Conservation (phyloP, 2,113 vertebrate genomes). For the Glareola pratincola region DNA sequence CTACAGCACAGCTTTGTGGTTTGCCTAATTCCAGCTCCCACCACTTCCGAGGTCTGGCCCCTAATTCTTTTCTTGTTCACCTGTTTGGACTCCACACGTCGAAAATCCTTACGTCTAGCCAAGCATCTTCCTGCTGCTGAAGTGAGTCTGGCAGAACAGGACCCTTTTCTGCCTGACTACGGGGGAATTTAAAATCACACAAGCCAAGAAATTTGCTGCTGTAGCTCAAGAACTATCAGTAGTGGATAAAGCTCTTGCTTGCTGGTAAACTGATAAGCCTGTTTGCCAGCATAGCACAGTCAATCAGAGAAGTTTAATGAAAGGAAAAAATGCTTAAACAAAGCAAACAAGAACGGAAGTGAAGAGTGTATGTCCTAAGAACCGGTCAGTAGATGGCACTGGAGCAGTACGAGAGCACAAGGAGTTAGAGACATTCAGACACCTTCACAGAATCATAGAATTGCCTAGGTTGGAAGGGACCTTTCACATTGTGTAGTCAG, state of each 20-base stretch:
- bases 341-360: not conserved
- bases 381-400: conserved; percentile 23
- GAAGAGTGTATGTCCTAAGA: not conserved
- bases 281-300: not conserved
- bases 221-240: not conserved
- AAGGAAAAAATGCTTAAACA: not conserved
- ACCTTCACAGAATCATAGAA: too few species aligned
- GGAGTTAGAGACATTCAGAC: not conserved
- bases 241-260: not conserved
- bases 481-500: too few species aligned
- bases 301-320: not conserved
- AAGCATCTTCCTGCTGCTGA: not conserved
- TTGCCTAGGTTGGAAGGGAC: too few species aligned
- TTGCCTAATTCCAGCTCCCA: not conserved
- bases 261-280: not conserved
- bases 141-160: not conserved
- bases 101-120: not conserved
- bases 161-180: not conserved
- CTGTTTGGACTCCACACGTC: not conserved
- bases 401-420: not conserved
- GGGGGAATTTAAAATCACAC: not conserved
- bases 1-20: not conserved
- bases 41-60: not conserved
- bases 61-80: not conserved
- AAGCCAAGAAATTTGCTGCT: not conserved